Percentiles rank a stretch among this genome's conserved stretches.
phyloP scores from a whole-genome alignment of 2,888 invertebrate species.

The Pandemis corylana region DNA sequence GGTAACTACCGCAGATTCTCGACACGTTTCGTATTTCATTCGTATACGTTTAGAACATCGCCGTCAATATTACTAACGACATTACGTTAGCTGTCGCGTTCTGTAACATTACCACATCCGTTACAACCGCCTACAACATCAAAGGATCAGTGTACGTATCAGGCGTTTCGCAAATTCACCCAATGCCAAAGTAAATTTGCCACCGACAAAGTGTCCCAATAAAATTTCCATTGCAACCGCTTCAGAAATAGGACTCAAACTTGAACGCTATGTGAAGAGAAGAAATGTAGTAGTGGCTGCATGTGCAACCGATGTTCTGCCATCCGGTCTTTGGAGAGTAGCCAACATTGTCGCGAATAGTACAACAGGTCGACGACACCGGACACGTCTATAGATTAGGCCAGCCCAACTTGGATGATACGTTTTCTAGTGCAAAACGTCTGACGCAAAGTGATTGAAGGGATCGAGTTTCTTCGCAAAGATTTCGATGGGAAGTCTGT shows the following conservation, averaged over 20 bases:
- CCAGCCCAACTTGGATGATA: slow-evolving; percentile 8
- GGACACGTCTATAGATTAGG: slow-evolving; percentile 31
- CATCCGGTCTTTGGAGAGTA: slow-evolving; percentile 69
- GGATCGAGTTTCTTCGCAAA: not conserved
- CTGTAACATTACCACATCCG: slow-evolving; percentile 53
- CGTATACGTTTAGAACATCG: slow-evolving; percentile 9
- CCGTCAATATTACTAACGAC: slow-evolving; percentile 17
- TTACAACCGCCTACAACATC: slow-evolving; percentile 59
- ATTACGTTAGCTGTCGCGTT: slow-evolving; percentile 45
- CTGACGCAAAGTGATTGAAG: not conserved
- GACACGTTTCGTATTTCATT: slow-evolving; percentile 16
- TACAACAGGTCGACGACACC: slow-evolving; percentile 65
- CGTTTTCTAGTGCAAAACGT: not conserved
- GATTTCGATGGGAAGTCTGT: not conserved
- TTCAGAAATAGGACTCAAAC: slow-evolving; percentile 29
- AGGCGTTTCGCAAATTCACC: slow-evolving; percentile 58
- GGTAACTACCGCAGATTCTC: not conserved
- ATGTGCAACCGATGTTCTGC: slow-evolving; percentile 57
- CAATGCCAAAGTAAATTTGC: slow-evolving; percentile 49
- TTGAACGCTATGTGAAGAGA: slow-evolving; percentile 13
- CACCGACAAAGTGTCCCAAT: slow-evolving; percentile 35
- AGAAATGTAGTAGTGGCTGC: slow-evolving; percentile 48
- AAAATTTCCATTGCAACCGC: slow-evolving; percentile 22
- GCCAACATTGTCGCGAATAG: slow-evolving; percentile 71
- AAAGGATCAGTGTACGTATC: slow-evolving; percentile 52